Evolutionary conservation across 2,797 vertebrate species (phyloP).

Genomic region (Amblyraja radiata): DNA sequence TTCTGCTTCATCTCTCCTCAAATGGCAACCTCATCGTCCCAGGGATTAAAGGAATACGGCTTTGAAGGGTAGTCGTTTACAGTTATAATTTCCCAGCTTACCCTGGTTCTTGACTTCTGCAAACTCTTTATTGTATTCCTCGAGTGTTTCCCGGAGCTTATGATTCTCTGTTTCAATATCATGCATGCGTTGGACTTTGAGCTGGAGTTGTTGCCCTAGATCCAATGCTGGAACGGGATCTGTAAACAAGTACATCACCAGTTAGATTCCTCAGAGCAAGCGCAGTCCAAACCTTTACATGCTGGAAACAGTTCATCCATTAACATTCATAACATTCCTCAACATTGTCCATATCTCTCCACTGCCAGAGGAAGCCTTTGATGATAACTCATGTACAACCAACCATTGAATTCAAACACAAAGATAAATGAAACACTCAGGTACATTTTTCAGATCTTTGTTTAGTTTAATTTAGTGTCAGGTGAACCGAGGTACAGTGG

Average conservation of each 20-base stretch:
- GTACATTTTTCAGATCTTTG: neutral
- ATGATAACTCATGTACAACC: neutral
- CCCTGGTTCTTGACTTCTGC: conserved; percentile 98
- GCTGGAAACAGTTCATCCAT: neutral
- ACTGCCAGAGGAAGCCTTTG: neutral
- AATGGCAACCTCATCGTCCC: no score
- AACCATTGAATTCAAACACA: neutral
- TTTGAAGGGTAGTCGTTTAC: neutral
- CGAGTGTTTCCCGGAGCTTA: conserved; percentile 94
- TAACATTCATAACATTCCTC: neutral
- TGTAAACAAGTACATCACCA: conserved; percentile 46
- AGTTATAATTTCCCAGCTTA: conserved; percentile 49
- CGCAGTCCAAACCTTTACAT: neutral
- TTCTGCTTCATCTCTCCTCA: no score
- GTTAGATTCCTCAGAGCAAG: no score
- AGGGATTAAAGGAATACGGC: no score
- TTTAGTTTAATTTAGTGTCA: neutral
- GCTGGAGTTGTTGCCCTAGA: conserved; percentile 90
- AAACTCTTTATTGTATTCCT: conserved; percentile 98
- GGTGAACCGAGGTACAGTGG: no score
- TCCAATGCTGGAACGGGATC: conserved; percentile 92
- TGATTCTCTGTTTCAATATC: conserved; percentile 98
- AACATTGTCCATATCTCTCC: neutral
- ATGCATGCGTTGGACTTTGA: conserved; percentile 95
- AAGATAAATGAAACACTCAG: neutral